phyloP scores from a whole-genome alignment of 2,113 vertebrate species.

The Xiphophorus hellerii region DNA sequence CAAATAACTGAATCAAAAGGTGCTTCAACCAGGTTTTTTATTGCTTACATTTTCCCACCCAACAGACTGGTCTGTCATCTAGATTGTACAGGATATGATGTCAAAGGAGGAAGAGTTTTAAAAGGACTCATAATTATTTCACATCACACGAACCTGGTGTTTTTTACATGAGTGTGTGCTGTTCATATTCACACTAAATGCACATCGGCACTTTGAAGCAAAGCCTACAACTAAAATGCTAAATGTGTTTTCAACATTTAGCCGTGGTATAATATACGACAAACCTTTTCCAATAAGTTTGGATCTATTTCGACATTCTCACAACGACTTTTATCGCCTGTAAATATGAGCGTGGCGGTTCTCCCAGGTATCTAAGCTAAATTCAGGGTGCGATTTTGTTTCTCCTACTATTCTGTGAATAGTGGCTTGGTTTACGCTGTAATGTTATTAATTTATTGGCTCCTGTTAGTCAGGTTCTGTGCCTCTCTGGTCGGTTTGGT shows the following conservation, averaged over 20 bases:
- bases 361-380: constrained; percentile 16
- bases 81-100: background rate
- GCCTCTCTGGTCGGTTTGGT: constrained; percentile 12
- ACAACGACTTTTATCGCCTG: background rate
- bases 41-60: background rate
- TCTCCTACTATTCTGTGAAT: constrained; percentile 64
- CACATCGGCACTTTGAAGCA: constrained; percentile 66
- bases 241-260: background rate
- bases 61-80: background rate
- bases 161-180: background rate
- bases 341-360: constrained; percentile 1
- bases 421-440: constrained; percentile 21
- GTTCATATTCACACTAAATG: constrained; percentile 11
- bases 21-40: background rate
- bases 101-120: too few species aligned
- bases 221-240: background rate
- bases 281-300: constrained; percentile 22
- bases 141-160: background rate
- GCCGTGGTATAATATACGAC: constrained; percentile 4
- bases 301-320: constrained; percentile 9
- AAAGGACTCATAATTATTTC: too few species aligned
- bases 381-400: constrained; percentile 5
- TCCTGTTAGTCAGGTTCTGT: constrained; percentile 7
- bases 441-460: background rate
- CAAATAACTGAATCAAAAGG: background rate